Evolutionary conservation across 2,888 invertebrate genomes (phyloP), one percentile per base, ranked within the genome.

Genomic region (Anthrax anthrax): DNA sequence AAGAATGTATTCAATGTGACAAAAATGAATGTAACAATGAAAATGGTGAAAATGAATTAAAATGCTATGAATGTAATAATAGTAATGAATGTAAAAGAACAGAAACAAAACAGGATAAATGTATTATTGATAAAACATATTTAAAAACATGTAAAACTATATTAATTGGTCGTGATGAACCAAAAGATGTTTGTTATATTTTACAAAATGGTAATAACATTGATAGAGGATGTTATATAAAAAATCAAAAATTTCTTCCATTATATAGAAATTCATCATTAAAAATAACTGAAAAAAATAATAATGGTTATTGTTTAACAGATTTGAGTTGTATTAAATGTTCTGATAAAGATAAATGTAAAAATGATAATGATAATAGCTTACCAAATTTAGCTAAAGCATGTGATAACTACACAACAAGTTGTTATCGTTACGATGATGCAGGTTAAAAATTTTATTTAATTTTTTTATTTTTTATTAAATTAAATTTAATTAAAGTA

Each of bases 361-460:
- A 9, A 12, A 32, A 9, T 12, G 29, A 32, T 32, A 12, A 12
- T 12, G 12, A 29, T 6, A 10, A 29, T 12, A 6, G 4, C 4
- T 12, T 29, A 12, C 5, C 5, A 12, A 13, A 16, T 13, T 12
- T 23, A 8, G 19, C 43, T 4, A 14, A 37, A 1, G 12, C 18
- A 19, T 41, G 46, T 14, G 18, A 27, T 16, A n/a, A 19, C 2
- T 42, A 37, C 27, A 29, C n/a, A n/a, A 23, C n/a, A 46, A 23
- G 37, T 3, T 46, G 46, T 18, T 9, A 46, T 18, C 18, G 37
- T 10, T 46, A 41, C 13, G 41, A 37, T 17, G 46, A 46, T 18
- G 13, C 23, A 46, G 41, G 46, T 46, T 37, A 41, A 17, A 3
- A 29, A 17, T 18, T 36, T 14, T 36, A 17, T 17, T 17, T 17